Evolutionary conservation across 1,140 invertebrate genomes (phyloP).

Genomic region (Eumaeus atala): DNA sequence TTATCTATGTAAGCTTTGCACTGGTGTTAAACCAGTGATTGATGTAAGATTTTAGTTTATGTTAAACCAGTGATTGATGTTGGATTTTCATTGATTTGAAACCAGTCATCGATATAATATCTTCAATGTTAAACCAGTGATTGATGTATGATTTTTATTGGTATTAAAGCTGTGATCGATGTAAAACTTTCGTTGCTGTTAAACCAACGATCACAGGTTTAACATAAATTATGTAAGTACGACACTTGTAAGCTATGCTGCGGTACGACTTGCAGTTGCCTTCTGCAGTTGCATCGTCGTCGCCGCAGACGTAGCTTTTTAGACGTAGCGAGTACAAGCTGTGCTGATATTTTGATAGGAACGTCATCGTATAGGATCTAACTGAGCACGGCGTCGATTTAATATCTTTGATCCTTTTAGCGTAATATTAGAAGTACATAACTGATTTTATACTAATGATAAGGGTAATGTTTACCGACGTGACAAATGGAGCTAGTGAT

Average conservation of each 20-base stretch:
- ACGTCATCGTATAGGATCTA: not conserved
- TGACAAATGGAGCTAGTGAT: slow-evolving; percentile 5
- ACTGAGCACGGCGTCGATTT: slow-evolving; percentile 6
- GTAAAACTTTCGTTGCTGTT: too few species aligned
- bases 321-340: slow-evolving; percentile 7
- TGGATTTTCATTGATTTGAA: too few species aligned
- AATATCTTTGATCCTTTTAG: slow-evolving; percentile 27
- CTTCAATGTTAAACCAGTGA: too few species aligned
- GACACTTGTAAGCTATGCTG: not conserved
- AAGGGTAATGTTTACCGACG: slow-evolving; percentile 11
- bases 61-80: too few species aligned
- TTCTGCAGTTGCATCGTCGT: not conserved
- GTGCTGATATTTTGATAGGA: slow-evolving; percentile 6
- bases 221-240: too few species aligned
- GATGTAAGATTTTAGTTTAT: too few species aligned
- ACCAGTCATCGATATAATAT: too few species aligned
- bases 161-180: too few species aligned
- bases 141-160: too few species aligned
- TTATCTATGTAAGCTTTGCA: too few species aligned
- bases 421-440: slow-evolving; percentile 58
- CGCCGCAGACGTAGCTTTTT: not conserved
- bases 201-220: too few species aligned
- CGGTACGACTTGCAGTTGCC: not conserved
- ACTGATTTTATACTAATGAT: slow-evolving; percentile 33
- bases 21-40: too few species aligned